phyloP scores from a whole-genome alignment of 2,797 vertebrate genomes.

The Novumbra hubbsi region DNA sequence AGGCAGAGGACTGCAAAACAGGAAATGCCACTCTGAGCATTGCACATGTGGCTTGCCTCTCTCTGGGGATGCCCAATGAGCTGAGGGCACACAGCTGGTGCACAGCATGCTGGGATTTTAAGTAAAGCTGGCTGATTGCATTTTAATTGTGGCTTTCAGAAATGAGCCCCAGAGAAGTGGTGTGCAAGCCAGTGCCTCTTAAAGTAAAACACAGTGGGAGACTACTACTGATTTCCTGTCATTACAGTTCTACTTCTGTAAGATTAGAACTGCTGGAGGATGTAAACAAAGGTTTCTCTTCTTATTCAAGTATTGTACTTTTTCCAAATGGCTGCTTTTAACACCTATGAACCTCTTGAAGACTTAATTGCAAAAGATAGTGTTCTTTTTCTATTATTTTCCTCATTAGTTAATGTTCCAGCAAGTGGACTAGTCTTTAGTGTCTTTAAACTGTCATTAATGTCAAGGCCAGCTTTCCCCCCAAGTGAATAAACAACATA shows the following conservation, averaged over 20 bases:
- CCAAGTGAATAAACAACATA: background rate
- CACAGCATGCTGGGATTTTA: constrained; percentile 34
- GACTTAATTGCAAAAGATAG: too few species aligned
- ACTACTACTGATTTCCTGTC: constrained; percentile 48
- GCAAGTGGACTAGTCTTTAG: background rate
- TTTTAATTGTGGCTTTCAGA: constrained; percentile 52
- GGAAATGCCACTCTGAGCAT: constrained; percentile 33
- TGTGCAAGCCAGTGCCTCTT: constrained; percentile 39
- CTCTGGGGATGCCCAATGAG: constrained; percentile 4
- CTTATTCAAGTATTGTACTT: constrained; percentile 38
- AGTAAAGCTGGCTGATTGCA: constrained; percentile 47
- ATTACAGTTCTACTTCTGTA: background rate
- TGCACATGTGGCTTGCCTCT: constrained; percentile 15
- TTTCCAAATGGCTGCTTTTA: background rate
- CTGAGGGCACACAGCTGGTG: constrained; percentile 33
- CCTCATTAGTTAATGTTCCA: constrained; percentile 1
- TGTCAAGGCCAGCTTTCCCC: background rate
- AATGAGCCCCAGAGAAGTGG: constrained; percentile 42
- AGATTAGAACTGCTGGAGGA: constrained; percentile 16
- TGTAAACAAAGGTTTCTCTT: constrained; percentile 29
- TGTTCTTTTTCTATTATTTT: constrained; percentile 25
- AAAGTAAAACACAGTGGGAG: constrained; percentile 43
- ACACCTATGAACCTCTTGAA: too few species aligned
- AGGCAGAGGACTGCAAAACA: constrained; percentile 29
- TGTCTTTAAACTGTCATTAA: background rate